Conservation (phyloP, 2,888 invertebrate species). For the Punctoribates punctum region DNA sequence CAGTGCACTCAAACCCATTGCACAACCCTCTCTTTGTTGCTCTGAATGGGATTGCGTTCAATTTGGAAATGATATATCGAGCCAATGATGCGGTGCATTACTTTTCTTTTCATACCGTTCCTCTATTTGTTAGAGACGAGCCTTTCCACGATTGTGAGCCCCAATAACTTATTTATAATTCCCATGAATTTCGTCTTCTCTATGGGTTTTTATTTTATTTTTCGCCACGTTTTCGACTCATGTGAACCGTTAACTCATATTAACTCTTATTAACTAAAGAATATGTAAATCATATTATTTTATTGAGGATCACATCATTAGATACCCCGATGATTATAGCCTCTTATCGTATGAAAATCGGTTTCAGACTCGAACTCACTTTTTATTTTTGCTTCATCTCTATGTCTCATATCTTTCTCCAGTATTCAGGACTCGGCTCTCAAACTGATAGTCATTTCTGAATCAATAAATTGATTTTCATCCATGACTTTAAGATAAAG, state of each 20-base stretch:
- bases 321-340: not conserved
- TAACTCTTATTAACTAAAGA: conserved; percentile 11
- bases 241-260: conserved; percentile 15
- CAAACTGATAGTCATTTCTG: not conserved
- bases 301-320: conserved; percentile 23
- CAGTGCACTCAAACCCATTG: too few relatives aligned
- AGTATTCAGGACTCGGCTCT: not conserved
- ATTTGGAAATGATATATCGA: conserved; percentile 19
- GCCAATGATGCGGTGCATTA: conserved; percentile 3
- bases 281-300: conserved; percentile 18
- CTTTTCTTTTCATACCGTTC: not conserved
- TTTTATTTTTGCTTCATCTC: not conserved
- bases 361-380: not conserved
- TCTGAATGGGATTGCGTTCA: not conserved
- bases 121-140: not conserved
- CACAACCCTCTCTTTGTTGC: not conserved
- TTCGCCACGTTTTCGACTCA: not conserved
- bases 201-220: not conserved
- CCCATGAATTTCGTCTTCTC: not conserved
- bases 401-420: too few relatives aligned
- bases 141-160: not conserved
- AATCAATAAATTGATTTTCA: conserved; percentile 20
- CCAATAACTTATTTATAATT: conserved; percentile 21
- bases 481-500: conserved; percentile 26
- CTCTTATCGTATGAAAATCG: not conserved